Conservation (phyloP, 2,888 invertebrate genomes). For the Drosophila limbata region DNA sequence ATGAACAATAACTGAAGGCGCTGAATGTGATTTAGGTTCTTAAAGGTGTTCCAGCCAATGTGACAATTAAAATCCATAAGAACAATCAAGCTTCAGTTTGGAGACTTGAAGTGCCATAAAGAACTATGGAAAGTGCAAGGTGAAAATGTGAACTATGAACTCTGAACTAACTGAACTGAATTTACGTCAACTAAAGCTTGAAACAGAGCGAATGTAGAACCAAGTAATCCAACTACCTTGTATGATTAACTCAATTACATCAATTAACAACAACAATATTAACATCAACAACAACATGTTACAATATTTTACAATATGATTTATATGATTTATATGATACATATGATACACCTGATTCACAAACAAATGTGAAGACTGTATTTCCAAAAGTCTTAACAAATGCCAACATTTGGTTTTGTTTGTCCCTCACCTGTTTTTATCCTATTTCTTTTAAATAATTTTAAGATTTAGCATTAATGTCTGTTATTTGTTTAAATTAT, state of each 20-base stretch:
- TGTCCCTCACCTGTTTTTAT: conserved; percentile 26
- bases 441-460: conserved; percentile 47
- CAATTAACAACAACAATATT: conserved; percentile 36
- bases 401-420: conserved; percentile 17
- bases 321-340: background rate
- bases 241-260: conserved; percentile 37
- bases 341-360: conserved; percentile 29
- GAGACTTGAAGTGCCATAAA: background rate
- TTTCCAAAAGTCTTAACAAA: conserved; percentile 15
- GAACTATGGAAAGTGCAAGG: conserved; percentile 29
- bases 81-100: background rate
- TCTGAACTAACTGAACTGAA: conserved; percentile 27
- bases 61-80: conserved; percentile 3
- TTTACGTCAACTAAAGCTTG: background rate
- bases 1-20: background rate
- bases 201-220: conserved; percentile 21
- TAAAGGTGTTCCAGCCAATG: background rate
- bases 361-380: conserved; percentile 19
- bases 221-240: conserved; percentile 28
- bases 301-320: no score
- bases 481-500: conserved; percentile 79
- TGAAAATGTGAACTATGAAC: conserved; percentile 18
- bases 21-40: conserved; percentile 35
- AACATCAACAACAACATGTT: conserved; percentile 38
- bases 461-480: conserved; percentile 67